Percentiles rank a stretch among this genome's conserved stretches.
phyloP scores from a whole-genome alignment of 2,888 invertebrate genomes.

The Lithophane semibrunnea region DNA sequence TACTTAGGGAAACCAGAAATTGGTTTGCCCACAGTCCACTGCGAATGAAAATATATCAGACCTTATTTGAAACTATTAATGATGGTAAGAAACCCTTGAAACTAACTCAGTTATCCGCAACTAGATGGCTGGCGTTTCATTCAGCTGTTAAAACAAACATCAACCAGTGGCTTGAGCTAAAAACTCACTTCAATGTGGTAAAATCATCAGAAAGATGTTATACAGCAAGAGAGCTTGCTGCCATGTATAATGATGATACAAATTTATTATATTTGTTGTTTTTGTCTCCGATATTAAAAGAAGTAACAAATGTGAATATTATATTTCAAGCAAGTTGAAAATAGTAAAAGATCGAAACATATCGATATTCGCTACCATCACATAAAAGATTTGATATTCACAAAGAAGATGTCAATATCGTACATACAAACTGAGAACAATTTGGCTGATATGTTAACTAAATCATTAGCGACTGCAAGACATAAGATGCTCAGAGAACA shows the following conservation, averaged over 20 bases:
- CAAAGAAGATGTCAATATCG: no score
- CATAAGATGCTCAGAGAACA: no score
- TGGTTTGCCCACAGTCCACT: conserved; percentile 51
- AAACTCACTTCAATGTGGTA: neutral
- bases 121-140: conserved; percentile 4
- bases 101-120: neutral
- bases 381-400: no score
- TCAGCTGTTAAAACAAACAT: neutral
- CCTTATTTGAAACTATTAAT: conserved; percentile 8
- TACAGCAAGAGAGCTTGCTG: conserved; percentile 5
- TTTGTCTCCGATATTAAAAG: neutral
- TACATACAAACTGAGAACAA: no score
- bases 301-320: conserved; percentile 4
- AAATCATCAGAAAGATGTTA: conserved; percentile 8
- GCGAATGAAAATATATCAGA: conserved; percentile 35
- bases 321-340: conserved; percentile 9
- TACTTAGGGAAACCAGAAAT: conserved; percentile 59
- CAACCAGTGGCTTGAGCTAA: conserved; percentile 1
- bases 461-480: no score
- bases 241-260: conserved; percentile 2
- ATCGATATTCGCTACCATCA: no score
- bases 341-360: no score
- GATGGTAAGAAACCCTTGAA: conserved; percentile 3
- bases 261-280: conserved; percentile 8
- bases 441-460: no score